These are phyloP conservation scores for Seira sanloemensis DNA, from an alignment of 2,888 invertebrate species.

Conservation along the genomic window DNA sequence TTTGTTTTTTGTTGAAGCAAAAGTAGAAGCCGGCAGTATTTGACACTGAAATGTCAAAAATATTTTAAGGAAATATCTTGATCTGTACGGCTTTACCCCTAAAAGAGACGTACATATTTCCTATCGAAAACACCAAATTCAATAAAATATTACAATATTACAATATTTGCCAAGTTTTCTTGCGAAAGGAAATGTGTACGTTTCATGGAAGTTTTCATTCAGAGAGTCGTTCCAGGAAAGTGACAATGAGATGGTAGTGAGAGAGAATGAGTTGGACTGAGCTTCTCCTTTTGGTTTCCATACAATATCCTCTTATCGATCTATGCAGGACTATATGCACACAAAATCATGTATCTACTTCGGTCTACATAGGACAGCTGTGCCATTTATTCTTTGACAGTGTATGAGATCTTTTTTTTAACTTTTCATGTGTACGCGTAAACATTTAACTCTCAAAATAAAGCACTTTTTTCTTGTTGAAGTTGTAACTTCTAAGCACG, in stretches of 20 bases:
- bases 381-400: conserved; percentile 9
- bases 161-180: background rate
- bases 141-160: too few relatives aligned
- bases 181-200: background rate
- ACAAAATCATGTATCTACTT: background rate
- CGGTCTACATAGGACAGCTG: background rate
- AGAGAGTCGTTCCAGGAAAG: background rate
- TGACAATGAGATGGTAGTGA: background rate
- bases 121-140: background rate
- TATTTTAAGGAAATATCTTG: background rate
- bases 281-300: background rate
- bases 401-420: background rate
- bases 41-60: too few relatives aligned
- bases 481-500: background rate
- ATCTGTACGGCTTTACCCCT: background rate
- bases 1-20: too few relatives aligned
- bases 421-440: background rate
- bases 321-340: background rate
- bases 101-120: background rate
- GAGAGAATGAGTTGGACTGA: background rate
- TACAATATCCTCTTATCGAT: conserved; percentile 4
- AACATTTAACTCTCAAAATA: background rate
- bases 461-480: background rate
- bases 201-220: background rate
- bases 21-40: too few relatives aligned